A percentile compares a stretch with the other conserved stretches of the same genome.
phyloP scores from a whole-genome alignment of 1,140 invertebrate genomes.

The Platorchestia sp. region DNA sequence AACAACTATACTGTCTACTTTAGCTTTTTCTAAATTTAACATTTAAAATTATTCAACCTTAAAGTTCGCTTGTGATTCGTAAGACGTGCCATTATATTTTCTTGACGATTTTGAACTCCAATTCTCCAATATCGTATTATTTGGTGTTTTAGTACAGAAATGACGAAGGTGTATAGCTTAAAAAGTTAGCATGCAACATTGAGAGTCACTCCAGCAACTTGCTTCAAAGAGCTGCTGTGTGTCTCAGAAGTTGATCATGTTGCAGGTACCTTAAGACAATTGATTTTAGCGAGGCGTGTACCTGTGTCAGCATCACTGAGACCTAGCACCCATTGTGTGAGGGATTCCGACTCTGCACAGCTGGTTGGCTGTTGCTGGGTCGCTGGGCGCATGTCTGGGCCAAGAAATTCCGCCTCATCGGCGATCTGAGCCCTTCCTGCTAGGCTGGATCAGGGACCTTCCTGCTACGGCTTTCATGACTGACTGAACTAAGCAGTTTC shows the following conservation, averaged over 20 bases:
- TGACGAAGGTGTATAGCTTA: background rate
- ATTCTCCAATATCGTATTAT: background rate
- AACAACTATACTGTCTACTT: background rate
- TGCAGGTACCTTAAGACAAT: background rate
- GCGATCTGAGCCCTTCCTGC: background rate
- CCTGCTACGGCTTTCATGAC: background rate
- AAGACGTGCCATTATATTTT: background rate
- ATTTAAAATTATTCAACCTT: background rate
- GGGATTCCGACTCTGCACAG: background rate
- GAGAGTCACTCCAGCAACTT: background rate
- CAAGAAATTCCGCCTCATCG: background rate
- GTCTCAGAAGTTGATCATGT: background rate
- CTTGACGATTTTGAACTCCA: background rate
- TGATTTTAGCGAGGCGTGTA: background rate
- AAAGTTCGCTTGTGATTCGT: background rate
- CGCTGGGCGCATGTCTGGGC: background rate
- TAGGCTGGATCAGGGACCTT: background rate
- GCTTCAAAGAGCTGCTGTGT: background rate
- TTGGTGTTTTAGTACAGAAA: background rate
- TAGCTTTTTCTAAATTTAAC: background rate
- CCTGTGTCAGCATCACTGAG: background rate
- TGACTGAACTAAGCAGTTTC: background rate
- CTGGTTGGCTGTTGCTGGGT: background rate
- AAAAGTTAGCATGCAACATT: background rate
- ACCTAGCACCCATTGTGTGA: background rate